A percentile compares a stretch with the other conserved stretches of the same genome.
These are phyloP conservation scores for Lepisosteus oculatus DNA, from an alignment of 2,113 vertebrate genomes.

Conservation along the genomic window DNA sequence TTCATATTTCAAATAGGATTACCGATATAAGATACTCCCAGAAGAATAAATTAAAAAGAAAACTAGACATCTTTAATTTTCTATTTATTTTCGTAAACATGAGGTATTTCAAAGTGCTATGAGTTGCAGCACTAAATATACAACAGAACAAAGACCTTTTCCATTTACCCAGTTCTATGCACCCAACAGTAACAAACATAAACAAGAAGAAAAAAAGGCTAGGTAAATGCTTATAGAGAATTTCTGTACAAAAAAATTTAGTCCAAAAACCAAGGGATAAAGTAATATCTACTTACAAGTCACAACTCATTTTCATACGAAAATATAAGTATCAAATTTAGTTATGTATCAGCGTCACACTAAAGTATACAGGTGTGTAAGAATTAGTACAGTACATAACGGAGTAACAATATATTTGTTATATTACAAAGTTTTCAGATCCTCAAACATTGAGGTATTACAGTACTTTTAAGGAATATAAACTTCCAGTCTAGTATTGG, in stretches of 20 bases:
- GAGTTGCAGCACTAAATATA: slow-evolving; percentile 99
- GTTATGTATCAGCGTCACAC: slow-evolving; percentile 99
- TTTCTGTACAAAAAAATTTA: slow-evolving; percentile 98
- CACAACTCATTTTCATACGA: slow-evolving; percentile 99
- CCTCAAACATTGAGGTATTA: slow-evolving; percentile 97
- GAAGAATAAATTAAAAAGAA: neutral
- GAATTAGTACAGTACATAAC: slow-evolving; percentile 98
- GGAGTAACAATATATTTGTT: slow-evolving; percentile 92
- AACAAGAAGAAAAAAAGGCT: slow-evolving; percentile 81
- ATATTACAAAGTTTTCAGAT: slow-evolving; percentile 87
- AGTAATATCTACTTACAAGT: slow-evolving; percentile 98
- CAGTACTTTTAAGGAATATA: slow-evolving; percentile 95
- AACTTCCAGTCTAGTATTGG: slow-evolving; percentile 97
- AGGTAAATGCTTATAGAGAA: slow-evolving; percentile 93
- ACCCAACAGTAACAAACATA: slow-evolving; percentile 98
- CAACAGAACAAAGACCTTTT: slow-evolving; percentile 85
- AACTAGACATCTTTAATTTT: slow-evolving; percentile 49
- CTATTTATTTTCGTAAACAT: slow-evolving; percentile 99
- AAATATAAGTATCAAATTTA: slow-evolving; percentile 99
- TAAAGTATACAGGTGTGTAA: slow-evolving; percentile 98
- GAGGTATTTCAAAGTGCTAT: slow-evolving; percentile 99
- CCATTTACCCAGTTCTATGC: slow-evolving; percentile 97
- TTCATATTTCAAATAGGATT: neutral
- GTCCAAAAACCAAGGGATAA: slow-evolving; percentile 92
- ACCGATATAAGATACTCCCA: neutral